phyloP scores from a whole-genome alignment of 2,797 vertebrate species.

The Crocidura indochinensis region DNA sequence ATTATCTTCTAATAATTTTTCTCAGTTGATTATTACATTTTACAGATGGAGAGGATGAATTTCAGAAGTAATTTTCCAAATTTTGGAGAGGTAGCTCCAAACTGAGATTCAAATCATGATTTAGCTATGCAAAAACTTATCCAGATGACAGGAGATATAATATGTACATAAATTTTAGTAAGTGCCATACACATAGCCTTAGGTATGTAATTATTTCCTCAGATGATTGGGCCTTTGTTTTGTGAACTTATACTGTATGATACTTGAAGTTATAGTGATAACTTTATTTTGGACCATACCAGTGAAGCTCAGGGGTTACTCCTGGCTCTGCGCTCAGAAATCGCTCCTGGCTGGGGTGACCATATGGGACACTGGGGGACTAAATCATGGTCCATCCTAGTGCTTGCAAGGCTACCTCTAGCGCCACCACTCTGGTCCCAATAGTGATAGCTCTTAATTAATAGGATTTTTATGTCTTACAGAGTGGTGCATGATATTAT shows the following conservation, averaged over 20 bases:
- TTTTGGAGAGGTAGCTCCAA: conserved; percentile 26
- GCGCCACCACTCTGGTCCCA: too few relatives aligned
- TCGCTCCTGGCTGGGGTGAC: too few relatives aligned
- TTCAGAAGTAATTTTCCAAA: conserved; percentile 58
- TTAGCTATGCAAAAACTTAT: conserved; percentile 49
- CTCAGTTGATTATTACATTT: conserved; percentile 47
- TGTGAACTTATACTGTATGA: conserved; percentile 38
- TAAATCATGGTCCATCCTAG: too few relatives aligned
- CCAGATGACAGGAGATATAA: conserved; percentile 15
- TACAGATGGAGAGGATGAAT: conserved; percentile 50
- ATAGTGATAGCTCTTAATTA: conserved; percentile 24
- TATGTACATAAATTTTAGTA: conserved; percentile 31
- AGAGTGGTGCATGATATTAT: conserved; percentile 34
- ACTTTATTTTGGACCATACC: too few relatives aligned
- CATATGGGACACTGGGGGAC: too few relatives aligned
- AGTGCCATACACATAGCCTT: conserved; percentile 14
- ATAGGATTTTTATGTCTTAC: conserved; percentile 49
- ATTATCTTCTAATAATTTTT: conserved; percentile 44
- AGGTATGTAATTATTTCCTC: conserved; percentile 51
- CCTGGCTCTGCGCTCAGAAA: too few relatives aligned
- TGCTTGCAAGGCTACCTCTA: too few relatives aligned
- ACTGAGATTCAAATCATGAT: conserved; percentile 34
- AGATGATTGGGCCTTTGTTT: conserved; percentile 32
- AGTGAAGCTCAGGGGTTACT: too few relatives aligned
- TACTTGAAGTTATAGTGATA: not conserved